Base-by-base conservation (phyloP, 37 sponge, comb jelly and placozoan species). In the Tethya wilhelma region DNA sequence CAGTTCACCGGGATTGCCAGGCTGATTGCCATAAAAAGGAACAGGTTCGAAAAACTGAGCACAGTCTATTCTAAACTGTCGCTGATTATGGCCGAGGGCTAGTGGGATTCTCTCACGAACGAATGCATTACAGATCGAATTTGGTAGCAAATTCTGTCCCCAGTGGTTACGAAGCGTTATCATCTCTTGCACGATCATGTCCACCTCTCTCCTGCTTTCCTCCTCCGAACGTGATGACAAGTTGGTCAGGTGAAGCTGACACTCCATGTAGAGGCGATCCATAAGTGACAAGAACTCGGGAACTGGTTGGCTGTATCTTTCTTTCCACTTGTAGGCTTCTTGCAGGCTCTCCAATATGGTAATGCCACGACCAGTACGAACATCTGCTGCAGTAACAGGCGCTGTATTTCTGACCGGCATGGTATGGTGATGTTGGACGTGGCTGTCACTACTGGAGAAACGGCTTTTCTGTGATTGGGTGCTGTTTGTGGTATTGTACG, bases 11-110 rank as follows among this genome's bases (percentile, higher is more conserved):
- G 70, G 76, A 34, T 67, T 67, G 17, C 68, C 58, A 0, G 69
- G 31, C 37, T 71, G 72, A 6, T 32, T 20, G 0, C 71, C 83
- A 43, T 88, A 81, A 73, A 81, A 88, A 1, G 88, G 88, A 41
- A 88, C 88, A 0, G 88, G 88, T 62, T 88, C 88, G 64, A 88
- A 88, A 72, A 81, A 88, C 71, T 88, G 88, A n/a, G 88, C 88
- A 62, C 88, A 81, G 65, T 88, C 88, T 57, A 88, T 77, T 77
- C 88, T 67, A 32, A 69, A 88, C 14, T 81, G 70, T 69, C 72
- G 39, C 49, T 70, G n/a, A 0, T 58, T 64, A 8, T 31, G 59
- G 0, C 72, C 75, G 0, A 80, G 66, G 2, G 60, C 71, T 23
- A 82, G 60, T 1, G 60, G 68, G 38, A 88, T 88, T 56, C 83